These are phyloP conservation scores for Rhingia rostrata DNA, from an alignment of 2,888 invertebrate genomes.

Conservation along the genomic window DNA sequence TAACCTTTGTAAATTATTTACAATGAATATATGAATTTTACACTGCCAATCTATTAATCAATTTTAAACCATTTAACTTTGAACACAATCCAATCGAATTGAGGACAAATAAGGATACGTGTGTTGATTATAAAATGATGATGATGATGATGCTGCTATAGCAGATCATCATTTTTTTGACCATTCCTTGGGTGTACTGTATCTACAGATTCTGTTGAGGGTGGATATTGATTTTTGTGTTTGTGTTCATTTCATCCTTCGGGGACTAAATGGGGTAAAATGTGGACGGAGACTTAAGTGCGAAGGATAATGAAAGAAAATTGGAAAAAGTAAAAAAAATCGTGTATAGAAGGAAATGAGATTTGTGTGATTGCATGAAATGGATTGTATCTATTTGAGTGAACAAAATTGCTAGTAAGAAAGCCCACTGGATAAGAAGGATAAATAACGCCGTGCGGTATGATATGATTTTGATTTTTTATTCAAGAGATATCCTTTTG, in stretches of 20 bases:
- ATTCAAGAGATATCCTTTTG: no score
- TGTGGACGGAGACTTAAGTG: slow-evolving; percentile 6
- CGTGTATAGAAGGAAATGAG: slow-evolving; percentile 43
- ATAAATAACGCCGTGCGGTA: not conserved
- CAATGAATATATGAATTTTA: not conserved
- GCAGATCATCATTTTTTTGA: slow-evolving; percentile 12
- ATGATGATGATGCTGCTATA: slow-evolving; percentile 28
- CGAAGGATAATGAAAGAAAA: slow-evolving; percentile 27
- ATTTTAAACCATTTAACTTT: slow-evolving; percentile 3
- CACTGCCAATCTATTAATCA: slow-evolving; percentile 1
- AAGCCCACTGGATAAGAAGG: not conserved
- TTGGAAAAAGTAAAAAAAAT: slow-evolving; percentile 19
- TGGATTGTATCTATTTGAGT: slow-evolving; percentile 36
- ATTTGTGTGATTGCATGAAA: slow-evolving; percentile 56
- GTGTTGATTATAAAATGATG: slow-evolving; percentile 24
- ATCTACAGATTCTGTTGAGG: slow-evolving; percentile 19
- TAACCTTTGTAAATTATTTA: slow-evolving; percentile 47
- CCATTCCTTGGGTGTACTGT: not conserved
- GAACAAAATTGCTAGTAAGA: slow-evolving; percentile 34
- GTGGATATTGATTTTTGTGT: slow-evolving; percentile 60
- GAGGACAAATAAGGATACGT: slow-evolving; percentile 25
- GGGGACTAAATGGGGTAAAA: slow-evolving; percentile 31
- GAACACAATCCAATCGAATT: not conserved
- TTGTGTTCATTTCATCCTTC: not conserved
- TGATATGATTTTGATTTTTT: no score